These are phyloP conservation scores for Malurus cyaneus DNA, from an alignment of 2,113 vertebrate species.

Conservation along the genomic window DNA sequence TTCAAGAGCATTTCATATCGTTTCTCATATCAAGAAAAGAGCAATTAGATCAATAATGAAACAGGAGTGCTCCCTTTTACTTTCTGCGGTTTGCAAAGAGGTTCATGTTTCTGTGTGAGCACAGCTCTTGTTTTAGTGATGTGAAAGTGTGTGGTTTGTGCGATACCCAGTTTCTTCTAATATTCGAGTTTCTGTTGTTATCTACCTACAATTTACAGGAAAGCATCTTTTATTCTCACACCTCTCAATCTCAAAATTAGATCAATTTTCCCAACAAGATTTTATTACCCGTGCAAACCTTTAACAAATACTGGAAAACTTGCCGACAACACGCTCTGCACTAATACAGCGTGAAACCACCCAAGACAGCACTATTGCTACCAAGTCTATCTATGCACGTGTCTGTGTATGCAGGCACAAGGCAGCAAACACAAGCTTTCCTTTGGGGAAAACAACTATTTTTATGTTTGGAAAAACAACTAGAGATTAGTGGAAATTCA, in stretches of 20 bases:
- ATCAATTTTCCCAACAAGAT: slow-evolving; percentile 60
- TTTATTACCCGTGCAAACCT: background rate
- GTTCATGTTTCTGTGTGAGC: slow-evolving; percentile 74
- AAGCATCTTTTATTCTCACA: slow-evolving; percentile 65
- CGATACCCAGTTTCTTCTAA: slow-evolving; percentile 73
- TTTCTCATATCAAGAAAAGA: slow-evolving; percentile 75
- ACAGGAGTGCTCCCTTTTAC: slow-evolving; percentile 72
- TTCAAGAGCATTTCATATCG: slow-evolving; percentile 64
- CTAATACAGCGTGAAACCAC: background rate
- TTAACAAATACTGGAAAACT: slow-evolving; percentile 37
- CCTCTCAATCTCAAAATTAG: slow-evolving; percentile 72
- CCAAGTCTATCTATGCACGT: background rate
- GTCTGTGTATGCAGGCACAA: background rate
- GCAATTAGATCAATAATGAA: slow-evolving; percentile 72
- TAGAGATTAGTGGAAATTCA: background rate
- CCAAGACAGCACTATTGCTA: background rate
- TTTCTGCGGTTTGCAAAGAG: slow-evolving; percentile 77
- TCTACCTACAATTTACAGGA: slow-evolving; percentile 76
- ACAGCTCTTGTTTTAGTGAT: slow-evolving; percentile 77
- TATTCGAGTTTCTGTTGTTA: slow-evolving; percentile 74
- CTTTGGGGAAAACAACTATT: background rate
- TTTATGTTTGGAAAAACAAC: background rate
- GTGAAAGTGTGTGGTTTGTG: slow-evolving; percentile 77
- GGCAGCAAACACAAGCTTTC: background rate
- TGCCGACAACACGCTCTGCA: background rate